Percentiles rank a stretch among this genome's conserved stretches.
Conservation (phyloP, 2,888 invertebrate species). For the Erebia palarica region DNA sequence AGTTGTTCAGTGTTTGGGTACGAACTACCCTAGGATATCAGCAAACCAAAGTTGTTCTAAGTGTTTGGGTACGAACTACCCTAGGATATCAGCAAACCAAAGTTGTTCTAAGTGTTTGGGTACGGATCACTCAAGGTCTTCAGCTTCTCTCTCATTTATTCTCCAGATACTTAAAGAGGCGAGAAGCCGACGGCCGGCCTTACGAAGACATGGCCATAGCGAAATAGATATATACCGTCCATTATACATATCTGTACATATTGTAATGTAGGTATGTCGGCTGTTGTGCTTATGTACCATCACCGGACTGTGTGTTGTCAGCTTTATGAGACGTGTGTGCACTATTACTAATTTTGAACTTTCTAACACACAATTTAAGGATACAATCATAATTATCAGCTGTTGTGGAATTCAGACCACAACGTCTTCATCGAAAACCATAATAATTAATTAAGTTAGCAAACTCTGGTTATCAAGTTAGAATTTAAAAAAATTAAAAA, state of each 20-base stretch:
- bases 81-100: too few species aligned
- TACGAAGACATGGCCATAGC: slow-evolving; percentile 59
- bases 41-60: too few species aligned
- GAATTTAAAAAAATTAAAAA: too few species aligned
- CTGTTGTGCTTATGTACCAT: slow-evolving; percentile 21
- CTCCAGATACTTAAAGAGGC: slow-evolving; percentile 70
- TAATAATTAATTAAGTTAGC: too few species aligned
- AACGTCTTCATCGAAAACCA: neutral
- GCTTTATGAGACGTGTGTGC: slow-evolving; percentile 24
- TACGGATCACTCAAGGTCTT: neutral
- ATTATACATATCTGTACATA: slow-evolving; percentile 67
- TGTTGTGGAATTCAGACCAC: neutral
- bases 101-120: neutral
- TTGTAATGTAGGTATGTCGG: slow-evolving; percentile 77
- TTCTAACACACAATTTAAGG: neutral
- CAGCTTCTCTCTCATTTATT: slow-evolving; percentile 24
- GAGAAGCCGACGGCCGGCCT: slow-evolving; percentile 70
- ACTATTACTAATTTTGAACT: slow-evolving; percentile 9
- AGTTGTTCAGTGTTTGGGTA: too few species aligned
- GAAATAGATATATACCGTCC: slow-evolving; percentile 60
- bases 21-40: too few species aligned
- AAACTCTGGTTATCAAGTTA: too few species aligned
- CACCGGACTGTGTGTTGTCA: slow-evolving; percentile 14
- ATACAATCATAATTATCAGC: too few species aligned
- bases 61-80: too few species aligned